These are phyloP conservation scores for Hucho hucho DNA, from an alignment of 2,113 vertebrate species.

Conservation along the genomic window DNA sequence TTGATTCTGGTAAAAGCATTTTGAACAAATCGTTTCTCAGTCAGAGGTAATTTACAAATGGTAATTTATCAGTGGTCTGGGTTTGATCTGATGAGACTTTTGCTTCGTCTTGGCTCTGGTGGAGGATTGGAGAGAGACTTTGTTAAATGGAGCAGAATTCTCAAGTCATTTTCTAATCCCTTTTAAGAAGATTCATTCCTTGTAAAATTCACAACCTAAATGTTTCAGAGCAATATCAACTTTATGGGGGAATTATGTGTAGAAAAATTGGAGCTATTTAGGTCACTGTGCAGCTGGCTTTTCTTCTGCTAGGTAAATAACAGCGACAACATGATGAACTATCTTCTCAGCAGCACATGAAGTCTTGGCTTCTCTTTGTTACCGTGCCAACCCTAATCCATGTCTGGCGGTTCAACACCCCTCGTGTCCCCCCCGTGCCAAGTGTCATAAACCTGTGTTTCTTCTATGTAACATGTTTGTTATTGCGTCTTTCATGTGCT, in stretches of 20 bases:
- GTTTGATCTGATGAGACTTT: neutral
- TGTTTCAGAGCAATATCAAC: slow-evolving; percentile 29
- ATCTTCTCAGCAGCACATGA: slow-evolving; percentile 11
- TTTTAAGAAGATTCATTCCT: neutral
- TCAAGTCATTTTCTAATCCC: neutral
- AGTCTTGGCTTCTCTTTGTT: neutral
- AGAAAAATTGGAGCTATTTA: slow-evolving; percentile 49
- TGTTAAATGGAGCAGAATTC: neutral
- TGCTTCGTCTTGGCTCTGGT: neutral
- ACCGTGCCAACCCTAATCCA: slow-evolving; percentile 4
- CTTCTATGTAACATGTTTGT: neutral
- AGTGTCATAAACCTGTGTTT: neutral
- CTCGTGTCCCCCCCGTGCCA: neutral
- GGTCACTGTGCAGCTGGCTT: slow-evolving; percentile 27
- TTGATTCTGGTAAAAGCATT: neutral
- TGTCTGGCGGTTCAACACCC: neutral
- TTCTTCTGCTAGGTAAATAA: slow-evolving; percentile 2
- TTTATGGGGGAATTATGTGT: slow-evolving; percentile 11
- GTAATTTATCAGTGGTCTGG: neutral
- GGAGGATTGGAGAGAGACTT: neutral
- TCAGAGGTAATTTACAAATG: neutral
- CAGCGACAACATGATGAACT: neutral
- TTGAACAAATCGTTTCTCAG: neutral
- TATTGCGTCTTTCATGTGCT: neutral
- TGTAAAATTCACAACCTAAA: neutral